Conservation (phyloP, 2,797 vertebrate genomes). For the Sarcoramphus papa region DNA sequence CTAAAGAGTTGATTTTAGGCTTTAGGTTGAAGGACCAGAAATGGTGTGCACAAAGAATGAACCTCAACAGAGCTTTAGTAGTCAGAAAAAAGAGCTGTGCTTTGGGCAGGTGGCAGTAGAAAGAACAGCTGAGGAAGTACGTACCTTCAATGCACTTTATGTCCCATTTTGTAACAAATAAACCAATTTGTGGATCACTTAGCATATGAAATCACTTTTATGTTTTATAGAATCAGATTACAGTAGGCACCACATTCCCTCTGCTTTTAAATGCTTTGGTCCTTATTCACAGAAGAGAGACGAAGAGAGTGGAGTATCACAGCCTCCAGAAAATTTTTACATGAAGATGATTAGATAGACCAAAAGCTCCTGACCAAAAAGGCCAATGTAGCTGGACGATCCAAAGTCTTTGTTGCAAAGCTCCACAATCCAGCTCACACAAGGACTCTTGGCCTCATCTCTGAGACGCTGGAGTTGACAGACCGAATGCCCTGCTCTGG, state of each 20-base stretch:
- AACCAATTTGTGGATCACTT: neutral
- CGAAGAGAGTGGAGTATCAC: neutral
- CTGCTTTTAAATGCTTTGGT: neutral
- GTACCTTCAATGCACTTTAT: neutral
- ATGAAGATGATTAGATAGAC: neutral
- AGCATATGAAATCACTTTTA: neutral
- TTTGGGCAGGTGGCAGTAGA: neutral
- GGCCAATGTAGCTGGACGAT: neutral
- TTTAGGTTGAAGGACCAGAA: neutral
- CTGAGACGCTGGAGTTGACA: neutral
- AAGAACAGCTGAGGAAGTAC: neutral
- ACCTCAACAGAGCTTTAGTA: neutral
- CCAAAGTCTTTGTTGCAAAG: neutral
- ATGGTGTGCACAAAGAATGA: neutral
- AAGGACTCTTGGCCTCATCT: neutral
- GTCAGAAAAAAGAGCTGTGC: neutral
- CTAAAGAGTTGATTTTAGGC: neutral
- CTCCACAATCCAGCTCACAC: neutral
- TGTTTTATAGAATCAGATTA: neutral
- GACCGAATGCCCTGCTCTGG: neutral
- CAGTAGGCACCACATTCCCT: neutral
- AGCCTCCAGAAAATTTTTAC: neutral
- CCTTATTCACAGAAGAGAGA: neutral
- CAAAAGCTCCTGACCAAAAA: neutral
- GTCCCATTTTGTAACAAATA: neutral